Conservation (phyloP, 2,113 vertebrate genomes). For the Rhabdomys dilectus region DNA sequence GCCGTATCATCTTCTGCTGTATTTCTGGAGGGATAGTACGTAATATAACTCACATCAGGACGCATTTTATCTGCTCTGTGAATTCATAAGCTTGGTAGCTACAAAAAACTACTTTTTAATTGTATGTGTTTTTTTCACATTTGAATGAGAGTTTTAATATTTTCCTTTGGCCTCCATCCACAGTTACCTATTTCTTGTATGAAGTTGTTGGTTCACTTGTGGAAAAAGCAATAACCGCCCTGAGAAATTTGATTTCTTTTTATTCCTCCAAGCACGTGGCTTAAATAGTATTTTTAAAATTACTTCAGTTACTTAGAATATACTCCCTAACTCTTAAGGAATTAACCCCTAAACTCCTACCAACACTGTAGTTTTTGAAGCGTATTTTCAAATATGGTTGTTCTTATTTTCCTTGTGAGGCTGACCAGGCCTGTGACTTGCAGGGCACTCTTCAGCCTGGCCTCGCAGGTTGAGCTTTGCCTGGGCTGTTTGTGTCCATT, state of each 20-base stretch:
- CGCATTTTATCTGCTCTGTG: constrained; percentile 56
- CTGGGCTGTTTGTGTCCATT: no score
- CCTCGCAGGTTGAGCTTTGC: not conserved
- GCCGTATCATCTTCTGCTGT: constrained; percentile 62
- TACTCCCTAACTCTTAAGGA: not conserved
- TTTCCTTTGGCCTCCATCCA: constrained; percentile 56
- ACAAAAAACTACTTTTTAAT: constrained; percentile 55
- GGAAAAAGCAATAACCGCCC: constrained; percentile 13
- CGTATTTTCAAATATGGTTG: not conserved
- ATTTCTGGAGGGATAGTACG: constrained; percentile 10
- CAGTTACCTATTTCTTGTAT: constrained; percentile 18
- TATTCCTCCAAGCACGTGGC: constrained; percentile 13
- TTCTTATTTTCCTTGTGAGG: not conserved
- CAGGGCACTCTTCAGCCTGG: not conserved
- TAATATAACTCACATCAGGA: constrained; percentile 26
- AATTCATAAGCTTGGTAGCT: constrained; percentile 61
- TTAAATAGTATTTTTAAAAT: constrained; percentile 20
- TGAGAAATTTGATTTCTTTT: constrained; percentile 56
- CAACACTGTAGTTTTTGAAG: not conserved
- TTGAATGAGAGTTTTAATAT: constrained; percentile 12
- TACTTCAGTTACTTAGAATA: constrained; percentile 36
- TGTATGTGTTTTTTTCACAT: constrained; percentile 56
- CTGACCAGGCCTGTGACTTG: not conserved
- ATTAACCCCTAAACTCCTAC: not conserved
- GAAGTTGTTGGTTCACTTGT: constrained; percentile 22